phyloP scores from a whole-genome alignment of 2,113 vertebrate genomes.

The Vidua chalybeata region DNA sequence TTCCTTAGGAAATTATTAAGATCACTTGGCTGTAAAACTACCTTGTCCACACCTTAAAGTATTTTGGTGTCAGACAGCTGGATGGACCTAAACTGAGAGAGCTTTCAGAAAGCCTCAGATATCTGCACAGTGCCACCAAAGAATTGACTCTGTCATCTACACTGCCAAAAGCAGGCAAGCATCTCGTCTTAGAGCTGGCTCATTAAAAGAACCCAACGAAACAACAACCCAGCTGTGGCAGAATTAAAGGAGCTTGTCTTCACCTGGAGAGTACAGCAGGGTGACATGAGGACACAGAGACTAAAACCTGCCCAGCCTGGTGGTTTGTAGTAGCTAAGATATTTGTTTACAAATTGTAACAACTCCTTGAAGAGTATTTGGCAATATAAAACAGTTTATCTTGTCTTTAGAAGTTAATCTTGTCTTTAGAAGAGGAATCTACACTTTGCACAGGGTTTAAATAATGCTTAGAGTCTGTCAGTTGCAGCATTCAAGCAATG shows the following conservation, averaged over 20 bases:
- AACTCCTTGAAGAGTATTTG: neutral
- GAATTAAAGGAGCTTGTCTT: neutral
- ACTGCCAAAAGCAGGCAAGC: neutral
- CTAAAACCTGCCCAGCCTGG: neutral
- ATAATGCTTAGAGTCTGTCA: neutral
- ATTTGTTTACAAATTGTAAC: neutral
- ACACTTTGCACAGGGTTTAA: neutral
- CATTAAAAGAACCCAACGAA: neutral
- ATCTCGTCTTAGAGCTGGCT: neutral
- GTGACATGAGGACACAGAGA: fast-evolving
- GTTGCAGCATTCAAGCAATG: neutral
- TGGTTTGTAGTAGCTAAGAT: neutral
- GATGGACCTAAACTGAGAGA: neutral
- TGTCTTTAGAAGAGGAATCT: neutral
- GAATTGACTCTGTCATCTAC: neutral
- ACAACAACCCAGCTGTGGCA: neutral
- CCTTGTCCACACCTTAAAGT: neutral
- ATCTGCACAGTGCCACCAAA: neutral
- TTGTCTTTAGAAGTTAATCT: neutral
- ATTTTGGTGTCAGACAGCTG: neutral
- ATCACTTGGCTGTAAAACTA: neutral
- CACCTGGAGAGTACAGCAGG: neutral
- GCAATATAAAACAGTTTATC: neutral
- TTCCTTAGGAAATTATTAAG: neutral
- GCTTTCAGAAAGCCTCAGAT: neutral